Evolutionary conservation across 1,140 invertebrate genomes (phyloP).

Genomic region (Condylostylus longicornis): DNA sequence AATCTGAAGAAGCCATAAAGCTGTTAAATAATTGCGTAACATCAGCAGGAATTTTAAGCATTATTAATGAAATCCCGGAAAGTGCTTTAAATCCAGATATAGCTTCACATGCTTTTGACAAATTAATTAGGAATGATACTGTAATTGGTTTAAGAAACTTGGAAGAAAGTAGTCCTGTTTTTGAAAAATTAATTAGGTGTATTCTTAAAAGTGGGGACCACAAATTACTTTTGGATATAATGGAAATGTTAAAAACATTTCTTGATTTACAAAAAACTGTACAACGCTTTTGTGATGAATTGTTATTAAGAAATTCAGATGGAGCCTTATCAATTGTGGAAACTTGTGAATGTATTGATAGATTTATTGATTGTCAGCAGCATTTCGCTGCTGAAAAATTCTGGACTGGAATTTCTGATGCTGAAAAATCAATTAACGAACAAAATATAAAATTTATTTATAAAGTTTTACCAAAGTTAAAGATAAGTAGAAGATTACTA

Average conservation of each 20-base stretch:
- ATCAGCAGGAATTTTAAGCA: not conserved
- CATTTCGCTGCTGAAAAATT: conserved; percentile 40
- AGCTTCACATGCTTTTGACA: not conserved
- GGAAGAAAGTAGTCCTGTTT: not conserved
- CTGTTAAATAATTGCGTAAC: not conserved
- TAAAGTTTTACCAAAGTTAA: conserved; percentile 40
- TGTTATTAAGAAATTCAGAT: conserved; percentile 42
- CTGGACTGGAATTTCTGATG: conserved; percentile 50
- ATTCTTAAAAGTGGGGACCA: not conserved
- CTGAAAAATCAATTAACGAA: conserved; percentile 41
- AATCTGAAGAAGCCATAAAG: not conserved
- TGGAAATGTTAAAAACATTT: not conserved
- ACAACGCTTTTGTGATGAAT: conserved; percentile 38
- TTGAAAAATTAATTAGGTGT: not conserved
- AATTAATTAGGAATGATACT: not conserved
- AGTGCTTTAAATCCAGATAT: not conserved
- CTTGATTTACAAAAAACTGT: not conserved
- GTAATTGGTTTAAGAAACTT: conserved; percentile 1
- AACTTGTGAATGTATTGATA: conserved; percentile 39
- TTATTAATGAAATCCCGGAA: conserved; percentile 2
- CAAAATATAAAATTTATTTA: conserved; percentile 43
- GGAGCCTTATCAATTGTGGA: conserved; percentile 44
- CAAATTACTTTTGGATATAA: not conserved
- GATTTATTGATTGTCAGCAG: conserved; percentile 31
- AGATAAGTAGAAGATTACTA: conserved; percentile 44